A percentile compares a stretch with the other conserved stretches of the same genome.
Evolutionary conservation across 2,888 invertebrate genomes (phyloP).

Genomic region (Drosophila meridiana): DNA sequence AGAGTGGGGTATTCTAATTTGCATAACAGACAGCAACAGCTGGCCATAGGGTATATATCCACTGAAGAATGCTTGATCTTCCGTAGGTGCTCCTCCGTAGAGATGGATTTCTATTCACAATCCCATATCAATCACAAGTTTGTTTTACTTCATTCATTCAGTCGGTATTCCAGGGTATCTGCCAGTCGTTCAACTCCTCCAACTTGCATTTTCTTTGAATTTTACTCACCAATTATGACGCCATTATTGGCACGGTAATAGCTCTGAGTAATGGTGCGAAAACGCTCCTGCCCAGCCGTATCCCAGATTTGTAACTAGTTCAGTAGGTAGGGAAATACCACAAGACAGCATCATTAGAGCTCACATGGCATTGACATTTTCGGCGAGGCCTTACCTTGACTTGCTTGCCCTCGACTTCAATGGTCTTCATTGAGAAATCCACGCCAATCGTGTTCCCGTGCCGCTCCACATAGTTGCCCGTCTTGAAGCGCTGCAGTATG

Average conservation of each 20-base stretch:
- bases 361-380: conserved; percentile 10
- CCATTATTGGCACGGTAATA: conserved; percentile 99
- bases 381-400: conserved; percentile 90
- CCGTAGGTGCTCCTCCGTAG: too few species aligned
- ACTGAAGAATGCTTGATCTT: neutral
- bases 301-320: conserved; percentile 94
- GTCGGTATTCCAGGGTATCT: neutral
- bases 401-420: conserved; percentile 96
- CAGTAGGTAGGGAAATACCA: neutral
- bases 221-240: conserved; percentile 92
- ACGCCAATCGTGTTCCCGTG: conserved; percentile 99
- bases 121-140: neutral
- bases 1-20: neutral
- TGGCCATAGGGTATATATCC: neutral
- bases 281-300: conserved; percentile 98
- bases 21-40: neutral
- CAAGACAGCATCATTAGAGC: neutral
- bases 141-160: neutral
- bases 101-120: too few species aligned
- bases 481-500: conserved; percentile 97
- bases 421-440: conserved; percentile 99
- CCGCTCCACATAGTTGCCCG: conserved; percentile 97
- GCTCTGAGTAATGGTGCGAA: conserved; percentile 98
- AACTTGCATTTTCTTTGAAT: neutral
- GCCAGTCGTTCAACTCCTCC: neutral